A percentile compares a stretch with the other conserved stretches of the same genome.
Conservation (phyloP, 2,888 invertebrate genomes). For the Melolontha melolontha region DNA sequence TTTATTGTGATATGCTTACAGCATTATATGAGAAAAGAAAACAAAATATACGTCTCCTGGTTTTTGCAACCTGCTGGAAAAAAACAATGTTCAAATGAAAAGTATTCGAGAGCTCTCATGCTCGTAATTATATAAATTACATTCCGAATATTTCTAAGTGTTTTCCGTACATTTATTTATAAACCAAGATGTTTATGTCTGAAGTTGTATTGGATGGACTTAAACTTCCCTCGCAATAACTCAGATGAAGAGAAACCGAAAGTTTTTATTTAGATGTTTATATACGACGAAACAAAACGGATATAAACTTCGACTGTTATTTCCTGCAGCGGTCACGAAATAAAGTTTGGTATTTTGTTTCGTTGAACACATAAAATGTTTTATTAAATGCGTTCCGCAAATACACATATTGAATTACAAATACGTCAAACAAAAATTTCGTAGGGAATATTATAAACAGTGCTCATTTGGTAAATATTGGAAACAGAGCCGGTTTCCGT, state of each 20-base stretch:
- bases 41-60: too few species aligned
- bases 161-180: not conserved
- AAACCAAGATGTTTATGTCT: slow-evolving; percentile 18
- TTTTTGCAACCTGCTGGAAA: too few species aligned
- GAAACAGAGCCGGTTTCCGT: too few species aligned
- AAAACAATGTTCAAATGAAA: too few species aligned
- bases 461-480: too few species aligned
- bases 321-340: slow-evolving; percentile 12
- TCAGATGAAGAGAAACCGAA: slow-evolving; percentile 28
- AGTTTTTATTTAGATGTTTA: slow-evolving; percentile 9
- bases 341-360: slow-evolving; percentile 22
- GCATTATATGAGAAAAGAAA: too few species aligned
- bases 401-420: slow-evolving; percentile 10
- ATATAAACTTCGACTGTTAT: slow-evolving; percentile 8
- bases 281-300: slow-evolving; percentile 9
- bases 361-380: slow-evolving; percentile 17
- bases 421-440: slow-evolving; percentile 3
- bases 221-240: slow-evolving; percentile 28
- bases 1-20: too few species aligned
- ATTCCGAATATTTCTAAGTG: slow-evolving; percentile 1
- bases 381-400: slow-evolving; percentile 19
- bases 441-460: slow-evolving; percentile 4
- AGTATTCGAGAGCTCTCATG: not conserved
- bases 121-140: not conserved
- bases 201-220: not conserved